Evolutionary conservation across 2,888 invertebrate species (phyloP), one percentile per base, ranked within the genome.

Genomic region (Rhogogaster chlorosoma): DNA sequence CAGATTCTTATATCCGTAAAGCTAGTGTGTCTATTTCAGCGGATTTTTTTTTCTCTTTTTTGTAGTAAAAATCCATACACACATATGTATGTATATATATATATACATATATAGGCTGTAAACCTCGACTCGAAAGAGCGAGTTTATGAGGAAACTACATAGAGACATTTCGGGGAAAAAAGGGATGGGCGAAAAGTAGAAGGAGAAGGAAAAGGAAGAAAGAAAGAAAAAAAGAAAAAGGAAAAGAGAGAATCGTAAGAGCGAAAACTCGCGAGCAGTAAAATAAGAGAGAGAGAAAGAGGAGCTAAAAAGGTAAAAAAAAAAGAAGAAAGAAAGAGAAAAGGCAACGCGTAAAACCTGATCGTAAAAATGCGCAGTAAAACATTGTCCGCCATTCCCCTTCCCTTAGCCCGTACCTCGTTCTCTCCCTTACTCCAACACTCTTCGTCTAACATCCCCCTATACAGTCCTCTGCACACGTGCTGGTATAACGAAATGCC

Each of bases 281-380:
- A 84, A 84, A 84, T 53, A 57, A 75, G 77, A 57, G 77, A 84
- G 22, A 78, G 78, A 29, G 36, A 18, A 32, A n/a, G 5, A n/a
- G 18, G 12, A 49, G 49, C 18, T 53, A 53, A 53, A 53, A 53
- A 32, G 53, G 29, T 36, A 42, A n/a, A 78, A 61, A 49, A 32
- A 32, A 9, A 57, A 53, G 2, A 9, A 32, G 36, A 57, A 36
- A 36, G 45, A 26, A 61, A n/a, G 45, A 26, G 26, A 67, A 67
- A 53, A 78, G 84, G 78, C 49, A 71, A 49, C 64, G 84, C 84
- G 84, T 85, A 85, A 85, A 85, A 85, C 84, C 82, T 78, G 84
- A 45, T 80, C 84, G 84, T 85, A 85, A 85, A 85, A 85, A 85
- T 80, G 82, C 71, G 71, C 82, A 85, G 82, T 85, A 85, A 85